Conservation (phyloP, 2,888 invertebrate species). For the Dione juno region DNA sequence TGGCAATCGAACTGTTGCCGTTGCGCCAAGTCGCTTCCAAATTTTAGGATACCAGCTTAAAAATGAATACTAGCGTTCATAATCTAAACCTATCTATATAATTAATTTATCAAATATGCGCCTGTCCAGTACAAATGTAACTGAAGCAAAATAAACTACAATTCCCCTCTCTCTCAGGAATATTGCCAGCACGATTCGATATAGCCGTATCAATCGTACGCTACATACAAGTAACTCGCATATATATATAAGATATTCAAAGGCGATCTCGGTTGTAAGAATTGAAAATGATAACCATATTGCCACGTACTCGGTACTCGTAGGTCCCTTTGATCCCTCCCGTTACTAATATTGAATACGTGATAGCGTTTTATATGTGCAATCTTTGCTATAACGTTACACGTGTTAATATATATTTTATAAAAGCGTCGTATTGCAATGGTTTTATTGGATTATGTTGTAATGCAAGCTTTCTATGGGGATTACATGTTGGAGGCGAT, state of each 20-base stretch:
- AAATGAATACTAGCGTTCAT: too few relatives aligned
- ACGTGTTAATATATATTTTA: slow-evolving; percentile 29
- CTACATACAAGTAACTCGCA: neutral
- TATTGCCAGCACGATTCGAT: slow-evolving; percentile 12
- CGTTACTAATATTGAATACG: slow-evolving; percentile 59
- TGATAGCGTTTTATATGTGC: slow-evolving; percentile 46
- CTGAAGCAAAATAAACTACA: neutral
- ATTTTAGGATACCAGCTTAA: too few relatives aligned
- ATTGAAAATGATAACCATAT: slow-evolving; percentile 48
- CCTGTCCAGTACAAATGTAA: neutral
- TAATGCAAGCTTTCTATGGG: neutral
- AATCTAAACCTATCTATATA: neutral
- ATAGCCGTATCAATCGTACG: slow-evolving; percentile 30
- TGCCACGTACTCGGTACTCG: slow-evolving; percentile 42
- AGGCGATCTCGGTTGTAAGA: slow-evolving; percentile 43
- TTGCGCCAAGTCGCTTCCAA: too few relatives aligned
- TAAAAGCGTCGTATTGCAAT: neutral
- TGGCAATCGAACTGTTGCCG: too few relatives aligned
- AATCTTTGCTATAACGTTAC: slow-evolving; percentile 39
- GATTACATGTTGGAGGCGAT: neutral
- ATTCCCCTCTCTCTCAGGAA: slow-evolving; percentile 10
- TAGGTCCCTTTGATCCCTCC: slow-evolving; percentile 54
- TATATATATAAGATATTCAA: slow-evolving; percentile 42
- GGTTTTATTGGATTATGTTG: slow-evolving; percentile 7
- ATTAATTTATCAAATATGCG: neutral